Evolutionary conservation across 2,113 vertebrate genomes (phyloP).

Genomic region (Vicugna pacos): DNA sequence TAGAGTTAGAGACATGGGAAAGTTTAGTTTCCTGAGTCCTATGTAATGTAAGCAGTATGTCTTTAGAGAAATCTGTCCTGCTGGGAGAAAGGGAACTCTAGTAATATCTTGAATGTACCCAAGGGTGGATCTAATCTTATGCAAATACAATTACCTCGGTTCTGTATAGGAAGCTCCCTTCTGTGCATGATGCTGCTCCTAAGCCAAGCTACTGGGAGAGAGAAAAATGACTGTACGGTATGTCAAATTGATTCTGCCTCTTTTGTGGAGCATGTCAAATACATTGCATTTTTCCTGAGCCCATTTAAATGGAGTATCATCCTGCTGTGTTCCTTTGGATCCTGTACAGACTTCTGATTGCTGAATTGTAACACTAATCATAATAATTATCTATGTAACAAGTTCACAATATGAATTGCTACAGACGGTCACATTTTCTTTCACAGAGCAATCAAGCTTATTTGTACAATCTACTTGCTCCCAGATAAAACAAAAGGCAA

Average conservation of each 20-base stretch:
- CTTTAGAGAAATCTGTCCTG: background rate
- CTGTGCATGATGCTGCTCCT: background rate
- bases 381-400: constrained; percentile 79
- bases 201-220: constrained; percentile 23
- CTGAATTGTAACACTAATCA: constrained; percentile 78
- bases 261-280: constrained; percentile 65
- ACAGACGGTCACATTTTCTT: constrained; percentile 76
- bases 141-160: background rate
- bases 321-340: constrained; percentile 73
- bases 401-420: constrained; percentile 80
- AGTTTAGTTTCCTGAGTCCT: background rate
- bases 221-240: constrained; percentile 53
- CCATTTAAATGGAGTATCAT: constrained; percentile 74
- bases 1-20: background rate
- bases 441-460: constrained; percentile 81
- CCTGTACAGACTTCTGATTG: constrained; percentile 71
- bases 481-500: constrained; percentile 78
- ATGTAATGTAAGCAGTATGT: background rate
- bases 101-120: background rate
- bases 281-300: constrained; percentile 71
- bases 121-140: background rate
- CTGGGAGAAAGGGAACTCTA: background rate
- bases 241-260: constrained; percentile 75
- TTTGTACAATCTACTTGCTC: constrained; percentile 75
- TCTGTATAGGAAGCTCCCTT: background rate